These are phyloP conservation scores for Tursiops truncatus DNA, from an alignment of 2,113 vertebrate species.

Conservation along the genomic window DNA sequence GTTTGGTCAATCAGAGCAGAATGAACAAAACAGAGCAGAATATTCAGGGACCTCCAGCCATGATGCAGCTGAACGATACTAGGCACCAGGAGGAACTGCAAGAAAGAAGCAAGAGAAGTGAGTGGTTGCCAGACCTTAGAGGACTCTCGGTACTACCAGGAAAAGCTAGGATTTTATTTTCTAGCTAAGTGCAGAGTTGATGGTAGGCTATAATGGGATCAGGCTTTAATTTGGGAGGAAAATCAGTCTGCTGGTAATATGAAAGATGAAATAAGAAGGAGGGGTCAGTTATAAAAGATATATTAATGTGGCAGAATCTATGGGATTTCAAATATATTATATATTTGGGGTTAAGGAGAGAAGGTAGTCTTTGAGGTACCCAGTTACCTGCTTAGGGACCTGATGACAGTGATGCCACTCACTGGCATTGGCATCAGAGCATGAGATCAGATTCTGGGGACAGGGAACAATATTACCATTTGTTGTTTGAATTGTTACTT, in stretches of 20 bases:
- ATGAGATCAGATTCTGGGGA: background rate
- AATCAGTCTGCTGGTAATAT: background rate
- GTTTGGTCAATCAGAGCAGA: background rate
- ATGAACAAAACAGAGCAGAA: background rate
- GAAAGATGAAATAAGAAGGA: background rate
- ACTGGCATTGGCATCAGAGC: background rate
- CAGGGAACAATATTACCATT: background rate
- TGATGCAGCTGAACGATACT: background rate
- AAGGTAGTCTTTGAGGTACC: background rate
- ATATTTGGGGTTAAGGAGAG: background rate
- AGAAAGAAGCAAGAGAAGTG: background rate
- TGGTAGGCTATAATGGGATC: background rate
- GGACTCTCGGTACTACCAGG: background rate
- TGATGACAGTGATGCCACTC: background rate
- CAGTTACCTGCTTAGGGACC: background rate
- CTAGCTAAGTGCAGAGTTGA: background rate
- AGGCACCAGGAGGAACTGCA: background rate
- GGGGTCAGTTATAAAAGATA: background rate
- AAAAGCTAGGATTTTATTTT: background rate
- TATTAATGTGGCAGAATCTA: background rate
- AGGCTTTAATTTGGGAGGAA: background rate
- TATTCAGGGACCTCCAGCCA: background rate
- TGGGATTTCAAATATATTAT: background rate
- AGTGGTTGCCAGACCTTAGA: background rate
- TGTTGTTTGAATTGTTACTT: background rate